Conservation (phyloP, 2,888 invertebrate genomes). For the Chloroclystis v-ata region DNA sequence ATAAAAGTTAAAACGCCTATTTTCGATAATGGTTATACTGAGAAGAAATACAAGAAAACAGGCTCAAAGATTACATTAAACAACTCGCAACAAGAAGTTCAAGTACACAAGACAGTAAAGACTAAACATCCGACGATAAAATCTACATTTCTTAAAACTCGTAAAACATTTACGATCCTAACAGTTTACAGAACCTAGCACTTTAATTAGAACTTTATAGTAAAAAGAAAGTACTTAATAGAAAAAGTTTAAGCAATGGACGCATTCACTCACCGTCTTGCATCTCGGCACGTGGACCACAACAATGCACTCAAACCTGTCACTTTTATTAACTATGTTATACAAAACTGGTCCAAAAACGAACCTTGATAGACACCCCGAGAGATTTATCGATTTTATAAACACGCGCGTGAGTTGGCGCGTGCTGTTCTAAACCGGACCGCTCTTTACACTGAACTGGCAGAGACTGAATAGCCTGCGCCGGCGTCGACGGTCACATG, state of each 20-base stretch:
- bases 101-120: constrained; percentile 20
- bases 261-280: constrained; percentile 69
- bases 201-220: constrained; percentile 64
- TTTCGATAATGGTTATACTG: neutral
- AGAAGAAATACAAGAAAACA: constrained; percentile 4
- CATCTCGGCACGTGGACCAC: constrained; percentile 61
- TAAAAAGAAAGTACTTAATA: constrained; percentile 55
- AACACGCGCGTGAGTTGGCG: constrained; percentile 54
- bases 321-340: constrained; percentile 35
- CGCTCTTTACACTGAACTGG: constrained; percentile 56
- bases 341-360: constrained; percentile 46
- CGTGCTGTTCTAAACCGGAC: constrained; percentile 58
- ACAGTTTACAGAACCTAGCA: constrained; percentile 45
- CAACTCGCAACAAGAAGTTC: constrained; percentile 27
- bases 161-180: constrained; percentile 56
- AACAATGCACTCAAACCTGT: constrained; percentile 43
- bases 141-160: constrained; percentile 59
- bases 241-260: constrained; percentile 64
- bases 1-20: too few species aligned
- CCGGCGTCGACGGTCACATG: constrained; percentile 49
- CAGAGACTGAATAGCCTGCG: constrained; percentile 52
- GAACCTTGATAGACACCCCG: constrained; percentile 55
- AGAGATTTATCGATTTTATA: constrained; percentile 46
- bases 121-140: constrained; percentile 46
- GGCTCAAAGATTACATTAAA: constrained; percentile 16